Base-by-base conservation (phyloP, 1,140 invertebrate genomes). In the Hirudo medicinalis region DNA sequence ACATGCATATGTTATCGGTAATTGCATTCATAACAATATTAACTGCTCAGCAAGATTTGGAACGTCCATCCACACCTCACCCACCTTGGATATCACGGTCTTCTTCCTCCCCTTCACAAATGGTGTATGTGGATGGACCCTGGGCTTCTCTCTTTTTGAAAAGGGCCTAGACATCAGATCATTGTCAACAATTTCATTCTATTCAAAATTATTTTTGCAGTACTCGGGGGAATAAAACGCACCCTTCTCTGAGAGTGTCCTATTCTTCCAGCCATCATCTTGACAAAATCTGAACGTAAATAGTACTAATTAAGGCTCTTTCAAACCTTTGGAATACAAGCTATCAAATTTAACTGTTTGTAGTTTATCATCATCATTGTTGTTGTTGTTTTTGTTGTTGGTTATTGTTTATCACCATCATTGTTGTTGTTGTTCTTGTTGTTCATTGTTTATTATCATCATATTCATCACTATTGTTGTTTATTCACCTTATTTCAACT, bases 71-170 rank as follows among this genome's bases (percentile, higher is more conserved):
- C 22, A 25, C 57, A 63, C 57, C 57, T 25, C 29, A 63, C 29
- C n/a, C 27, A 70, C 69, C 69, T 53, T 70, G 69, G 20, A 70
- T 27, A 53, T 70, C 69, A 49, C 17, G n/a, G 53, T 70, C 69
- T 54, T 70, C 69, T 54, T 70, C 69, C 25, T 70, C 69, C 20
- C 49, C 69, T 54, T 70, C 69, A 49, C 69, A 70, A 53, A 70
- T 70, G 69, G 43, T 49, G 49, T 70, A 70, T 15, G 69, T 70
- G 22, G 69, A 70, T 20, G 69, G 69, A 49, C 49, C 69, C 29
- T 70, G 32, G 40, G 32, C 69, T 13, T 70, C 69, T 27, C 69
- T 36, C 25, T 36, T 49, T 43, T 49, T 70, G 17, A 70, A 49
- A 25, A 70, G 29, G 1, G 69, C 69, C 69, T 70, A n/a, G n/a